These are phyloP conservation scores for Heterotis niloticus DNA, from an alignment of 2,113 vertebrate genomes.

Conservation along the genomic window DNA sequence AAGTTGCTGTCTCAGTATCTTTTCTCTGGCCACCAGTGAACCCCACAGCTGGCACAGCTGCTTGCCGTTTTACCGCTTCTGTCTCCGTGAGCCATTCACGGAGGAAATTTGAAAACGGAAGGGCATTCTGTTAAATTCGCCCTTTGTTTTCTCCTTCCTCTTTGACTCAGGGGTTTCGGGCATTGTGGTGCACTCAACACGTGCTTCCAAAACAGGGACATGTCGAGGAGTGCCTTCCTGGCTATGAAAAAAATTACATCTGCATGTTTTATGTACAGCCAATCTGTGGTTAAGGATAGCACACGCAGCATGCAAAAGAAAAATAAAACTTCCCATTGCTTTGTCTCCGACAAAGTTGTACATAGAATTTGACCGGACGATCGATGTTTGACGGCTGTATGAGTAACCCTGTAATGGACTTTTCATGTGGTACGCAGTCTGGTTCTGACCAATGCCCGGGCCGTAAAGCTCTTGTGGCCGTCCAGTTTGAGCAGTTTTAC, in stretches of 20 bases:
- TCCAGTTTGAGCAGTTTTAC: too few relatives aligned
- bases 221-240: constrained; percentile 35
- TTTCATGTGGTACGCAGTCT: background rate
- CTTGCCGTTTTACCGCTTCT: background rate
- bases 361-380: background rate
- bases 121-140: constrained; percentile 28
- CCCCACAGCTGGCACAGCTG: background rate
- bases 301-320: background rate
- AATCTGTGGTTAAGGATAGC: background rate
- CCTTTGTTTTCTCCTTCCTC: constrained; percentile 61
- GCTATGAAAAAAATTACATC: constrained; percentile 17
- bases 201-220: constrained; percentile 43
- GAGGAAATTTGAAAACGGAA: constrained; percentile 33
- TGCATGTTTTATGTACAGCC: background rate
- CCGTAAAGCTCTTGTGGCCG: too few relatives aligned
- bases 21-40: constrained; percentile 22
- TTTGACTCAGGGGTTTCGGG: constrained; percentile 46
- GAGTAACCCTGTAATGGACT: background rate
- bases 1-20: background rate
- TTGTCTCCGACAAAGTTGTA: background rate
- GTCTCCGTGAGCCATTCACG: background rate
- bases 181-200: constrained; percentile 60
- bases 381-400: background rate
- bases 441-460: background rate
- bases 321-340: background rate